Evolutionary conservation across 2,888 invertebrate genomes (phyloP).

Genomic region (Parascotia fuliginaria): DNA sequence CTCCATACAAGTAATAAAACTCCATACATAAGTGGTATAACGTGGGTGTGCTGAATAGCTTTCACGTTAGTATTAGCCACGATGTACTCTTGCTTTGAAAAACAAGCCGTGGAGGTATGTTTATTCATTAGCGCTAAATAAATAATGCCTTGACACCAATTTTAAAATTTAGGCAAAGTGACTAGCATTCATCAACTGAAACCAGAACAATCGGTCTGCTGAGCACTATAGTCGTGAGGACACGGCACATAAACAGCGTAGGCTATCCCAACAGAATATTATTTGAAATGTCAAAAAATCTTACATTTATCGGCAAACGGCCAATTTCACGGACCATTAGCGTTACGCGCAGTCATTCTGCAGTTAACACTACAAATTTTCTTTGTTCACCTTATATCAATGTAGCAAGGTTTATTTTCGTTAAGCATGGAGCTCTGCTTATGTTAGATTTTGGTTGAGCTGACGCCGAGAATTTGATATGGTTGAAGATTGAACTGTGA

Average conservation of each 20-base stretch:
- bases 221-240: slow-evolving; percentile 4
- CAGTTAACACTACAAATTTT: slow-evolving; percentile 22
- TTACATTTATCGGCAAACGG: slow-evolving; percentile 62
- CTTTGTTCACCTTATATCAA: slow-evolving; percentile 14
- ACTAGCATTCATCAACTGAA: not conserved
- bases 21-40: no score
- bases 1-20: no score
- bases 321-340: slow-evolving; percentile 75
- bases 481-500: slow-evolving; percentile 47
- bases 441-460: slow-evolving; percentile 36
- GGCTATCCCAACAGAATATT: slow-evolving; percentile 44
- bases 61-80: no score
- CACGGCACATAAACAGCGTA: slow-evolving; percentile 13
- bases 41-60: no score
- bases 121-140: no score
- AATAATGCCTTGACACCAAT: no score
- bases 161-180: no score
- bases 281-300: slow-evolving; percentile 51
- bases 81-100: no score
- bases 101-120: no score
- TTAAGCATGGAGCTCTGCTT: slow-evolving; percentile 12
- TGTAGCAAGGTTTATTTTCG: slow-evolving; percentile 25
- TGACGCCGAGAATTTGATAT: slow-evolving; percentile 49
- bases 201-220: slow-evolving; percentile 1
- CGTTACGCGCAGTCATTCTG: slow-evolving; percentile 60